Evolutionary conservation across 2,888 invertebrate genomes (phyloP), one percentile per base, ranked within the genome.

Genomic region (Agelastica alni): DNA sequence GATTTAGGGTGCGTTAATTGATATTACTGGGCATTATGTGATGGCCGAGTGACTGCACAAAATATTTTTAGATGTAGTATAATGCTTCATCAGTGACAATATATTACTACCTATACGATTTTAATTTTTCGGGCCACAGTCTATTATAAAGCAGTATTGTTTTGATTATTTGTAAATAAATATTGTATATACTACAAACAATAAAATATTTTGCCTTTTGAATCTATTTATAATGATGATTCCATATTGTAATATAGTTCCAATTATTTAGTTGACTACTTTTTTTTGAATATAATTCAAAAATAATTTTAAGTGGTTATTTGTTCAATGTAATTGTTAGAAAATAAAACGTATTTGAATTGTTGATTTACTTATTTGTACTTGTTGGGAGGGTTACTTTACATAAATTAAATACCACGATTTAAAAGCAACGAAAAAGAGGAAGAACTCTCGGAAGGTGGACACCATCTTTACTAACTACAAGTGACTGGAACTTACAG

Each of bases 151-250:
- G 43, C 67, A 69, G 67, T 69, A 69, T 69, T 70, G 57, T 69
- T 68, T 69, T 70, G 57, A 63, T 61, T 65, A 58, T 62, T 65
- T 70, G 70, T 70, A 69, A 60, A 70, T 69, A 70, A 60, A 39
- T 60, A 60, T 48, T 70, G 67, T 70, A 70, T 70, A 67, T 68
- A 65, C 51, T 53, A 47, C 55, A 37, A 58, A 58, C 53, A 62
- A 57, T 60, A 61, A 58, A 59, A 58, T 46, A 60, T 57, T 61
- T 60, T 53, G 55, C 60, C 59, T 53, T 61, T 58, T 55, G 56
- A 56, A 53, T 62, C 61, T 61, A 62, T 64, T 66, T 63, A 64
- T 65, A 64, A 51, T 56, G 52, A 56, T 46, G 60, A 65, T 66
- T 65, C 65, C 64, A 62, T 57, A 48, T 48, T 64, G 61, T 64